phyloP scores from a whole-genome alignment of 2,888 invertebrate genomes.

The Dysmachus trigonus region DNA sequence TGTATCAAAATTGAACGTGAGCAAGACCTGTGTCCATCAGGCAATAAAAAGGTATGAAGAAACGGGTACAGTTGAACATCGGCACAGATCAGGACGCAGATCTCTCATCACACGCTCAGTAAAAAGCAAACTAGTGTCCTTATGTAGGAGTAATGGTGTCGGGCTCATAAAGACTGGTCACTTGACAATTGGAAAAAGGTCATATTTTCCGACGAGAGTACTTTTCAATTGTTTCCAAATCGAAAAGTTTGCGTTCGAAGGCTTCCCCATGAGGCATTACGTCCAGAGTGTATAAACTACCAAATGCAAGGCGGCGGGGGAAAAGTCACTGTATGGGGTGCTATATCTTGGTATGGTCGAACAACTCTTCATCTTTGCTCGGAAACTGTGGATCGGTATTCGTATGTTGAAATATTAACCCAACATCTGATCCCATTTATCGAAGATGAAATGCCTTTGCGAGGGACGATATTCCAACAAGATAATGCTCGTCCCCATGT shows the following conservation, averaged over 20 bases:
- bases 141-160: no score
- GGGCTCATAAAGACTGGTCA: no score
- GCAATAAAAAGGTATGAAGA: no score
- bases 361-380: not conserved
- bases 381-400: not conserved
- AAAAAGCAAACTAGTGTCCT: no score
- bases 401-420: not conserved
- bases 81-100: no score
- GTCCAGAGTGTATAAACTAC: not conserved
- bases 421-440: not conserved
- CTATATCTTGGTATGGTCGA: not conserved
- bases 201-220: not conserved
- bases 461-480: not conserved
- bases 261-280: not conserved
- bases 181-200: constrained; percentile 46
- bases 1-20: no score
- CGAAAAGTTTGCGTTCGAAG: not conserved
- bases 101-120: no score
- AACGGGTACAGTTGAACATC: no score
- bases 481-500: no score
- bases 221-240: not conserved
- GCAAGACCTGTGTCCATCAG: no score
- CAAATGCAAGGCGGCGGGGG: not conserved
- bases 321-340: not conserved
- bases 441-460: not conserved